Conservation (phyloP, 2,113 vertebrate genomes). For the Motacilla tschutschensis region DNA sequence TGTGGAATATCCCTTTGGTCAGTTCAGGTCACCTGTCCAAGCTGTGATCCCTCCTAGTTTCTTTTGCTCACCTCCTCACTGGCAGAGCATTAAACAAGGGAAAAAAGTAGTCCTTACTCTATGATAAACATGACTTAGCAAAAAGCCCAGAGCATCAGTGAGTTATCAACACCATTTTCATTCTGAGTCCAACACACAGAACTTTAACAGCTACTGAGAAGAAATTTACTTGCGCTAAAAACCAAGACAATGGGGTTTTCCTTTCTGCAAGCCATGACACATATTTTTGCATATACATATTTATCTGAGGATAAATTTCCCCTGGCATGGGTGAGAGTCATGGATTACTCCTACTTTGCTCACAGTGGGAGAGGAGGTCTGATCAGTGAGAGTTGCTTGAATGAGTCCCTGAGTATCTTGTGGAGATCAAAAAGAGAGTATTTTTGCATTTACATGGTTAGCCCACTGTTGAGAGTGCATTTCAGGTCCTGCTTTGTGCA, state of each 20-base stretch:
- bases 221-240: not conserved
- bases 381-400: not conserved
- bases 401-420: not conserved
- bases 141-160: not conserved
- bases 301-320: not conserved
- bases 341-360: not conserved
- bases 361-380: not conserved
- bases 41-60: not conserved
- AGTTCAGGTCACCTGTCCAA: not conserved
- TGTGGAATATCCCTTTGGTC: not conserved
- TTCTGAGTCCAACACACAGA: not conserved
- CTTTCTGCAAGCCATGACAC: not conserved
- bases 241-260: not conserved
- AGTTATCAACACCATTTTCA: not conserved
- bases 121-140: fast-evolving
- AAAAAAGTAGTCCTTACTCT: not conserved
- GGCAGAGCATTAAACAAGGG: not conserved
- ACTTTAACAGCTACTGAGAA: not conserved
- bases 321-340: fast-evolving
- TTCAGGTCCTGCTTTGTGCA: not conserved
- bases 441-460: not conserved
- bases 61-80: not conserved
- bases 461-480: not conserved
- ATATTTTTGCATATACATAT: not conserved
- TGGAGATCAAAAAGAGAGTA: not conserved